Evolutionary conservation across 2,888 invertebrate genomes (phyloP), one percentile per base, ranked within the genome.

Genomic region (Hyppa rectilinea): DNA sequence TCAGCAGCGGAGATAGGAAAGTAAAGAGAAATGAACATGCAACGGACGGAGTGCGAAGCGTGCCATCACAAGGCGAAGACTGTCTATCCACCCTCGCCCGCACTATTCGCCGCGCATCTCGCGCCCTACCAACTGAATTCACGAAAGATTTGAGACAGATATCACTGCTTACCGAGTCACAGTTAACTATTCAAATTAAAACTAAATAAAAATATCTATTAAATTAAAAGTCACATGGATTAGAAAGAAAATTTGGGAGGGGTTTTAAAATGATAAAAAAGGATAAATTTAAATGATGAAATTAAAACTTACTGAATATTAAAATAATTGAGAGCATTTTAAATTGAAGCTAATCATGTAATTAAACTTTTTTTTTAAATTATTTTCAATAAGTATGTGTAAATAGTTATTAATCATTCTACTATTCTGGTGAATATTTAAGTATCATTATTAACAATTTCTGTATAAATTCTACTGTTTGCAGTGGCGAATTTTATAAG

Each of bases 181-280:
- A 89, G 86, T 77, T 85, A 85, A 82, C 87, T 88, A 88, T 86
- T 87, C 88, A 87, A 88, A 90, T 90, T 89, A 91, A 87, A 92
- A 92, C 88, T 92, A 91, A 92, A 91, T 89, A 91, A 91, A 91
- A 92, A 88, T 88, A 90, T 89, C 85, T 89, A 89, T 85, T 84
- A 88, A 88, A 87, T 88, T 86, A 83, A 88, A 88, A 72, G 78
- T 85, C 83, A 85, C 80, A 86, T 80, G 82, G 83, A 75, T 83
- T 76, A 86, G 77, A 76, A 81, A 82, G 64, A 71, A 73, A 82
- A 82, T 80, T 76, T 80, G 78, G 58, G n/a, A n/a, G 5, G 58
- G 68, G 47, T 80, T 83, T 69, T 43, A 50, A 59, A 76, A 72
- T 76, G 43, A 69, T 76, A 75, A 49, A 75, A 50, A 74, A 26